phyloP scores from a whole-genome alignment of 2,113 vertebrate species.

The Loxodonta africana region DNA sequence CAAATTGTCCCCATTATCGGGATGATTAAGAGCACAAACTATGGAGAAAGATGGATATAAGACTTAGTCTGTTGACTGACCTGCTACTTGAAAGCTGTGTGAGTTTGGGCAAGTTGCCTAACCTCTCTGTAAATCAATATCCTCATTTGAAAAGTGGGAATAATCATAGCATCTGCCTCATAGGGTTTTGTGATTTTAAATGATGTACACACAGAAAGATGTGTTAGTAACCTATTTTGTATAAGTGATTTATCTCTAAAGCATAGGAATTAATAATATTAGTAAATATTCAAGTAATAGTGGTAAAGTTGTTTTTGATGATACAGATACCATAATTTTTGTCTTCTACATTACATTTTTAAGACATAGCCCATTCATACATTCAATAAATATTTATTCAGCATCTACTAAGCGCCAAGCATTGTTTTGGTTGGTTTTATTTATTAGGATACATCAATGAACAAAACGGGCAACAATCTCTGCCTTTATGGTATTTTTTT shows the following conservation, averaged over 20 bases:
- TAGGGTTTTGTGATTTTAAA: not conserved
- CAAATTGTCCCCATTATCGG: not conserved
- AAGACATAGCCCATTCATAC: not conserved
- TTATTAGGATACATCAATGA: not conserved
- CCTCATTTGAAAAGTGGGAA: not conserved
- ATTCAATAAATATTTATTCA: not conserved
- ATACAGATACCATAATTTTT: not conserved
- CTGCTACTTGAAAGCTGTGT: not conserved
- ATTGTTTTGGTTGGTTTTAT: not conserved
- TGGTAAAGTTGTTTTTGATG: conserved; percentile 1
- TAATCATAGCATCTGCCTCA: not conserved
- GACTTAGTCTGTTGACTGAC: not conserved
- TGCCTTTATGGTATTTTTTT: not conserved
- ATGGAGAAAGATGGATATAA: not conserved
- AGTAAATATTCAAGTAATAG: not conserved
- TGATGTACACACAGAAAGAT: not conserved
- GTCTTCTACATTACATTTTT: not conserved
- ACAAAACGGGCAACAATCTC: not conserved
- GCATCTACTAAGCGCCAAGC: not conserved
- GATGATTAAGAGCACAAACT: not conserved
- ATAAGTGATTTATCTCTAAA: not conserved
- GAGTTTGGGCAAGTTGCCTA: not conserved
- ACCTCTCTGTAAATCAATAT: not conserved
- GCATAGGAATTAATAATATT: not conserved
- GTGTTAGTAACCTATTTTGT: not conserved